These are phyloP conservation scores for Intellagama lesueurii DNA, from an alignment of 2,797 vertebrate genomes.

Conservation along the genomic window DNA sequence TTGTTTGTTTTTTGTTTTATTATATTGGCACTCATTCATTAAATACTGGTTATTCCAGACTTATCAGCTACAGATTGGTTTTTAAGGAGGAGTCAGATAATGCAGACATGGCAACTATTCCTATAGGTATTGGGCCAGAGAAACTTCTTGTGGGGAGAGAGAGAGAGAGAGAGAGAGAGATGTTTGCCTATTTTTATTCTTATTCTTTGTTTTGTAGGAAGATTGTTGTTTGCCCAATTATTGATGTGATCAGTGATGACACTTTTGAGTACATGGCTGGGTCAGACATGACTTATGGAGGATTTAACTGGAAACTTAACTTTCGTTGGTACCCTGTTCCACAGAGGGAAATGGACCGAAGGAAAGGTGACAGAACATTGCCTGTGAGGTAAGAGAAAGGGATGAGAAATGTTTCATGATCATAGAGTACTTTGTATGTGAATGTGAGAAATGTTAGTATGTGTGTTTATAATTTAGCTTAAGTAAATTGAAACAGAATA, in stretches of 20 bases:
- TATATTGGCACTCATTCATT: too few relatives aligned
- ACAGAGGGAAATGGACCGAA: constrained; percentile 96
- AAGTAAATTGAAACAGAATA: neutral
- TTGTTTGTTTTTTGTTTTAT: too few relatives aligned
- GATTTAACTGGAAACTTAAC: constrained; percentile 99
- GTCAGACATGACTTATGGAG: constrained; percentile 98
- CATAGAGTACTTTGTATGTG: fast-evolving
- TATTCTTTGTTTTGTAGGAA: constrained; percentile 75
- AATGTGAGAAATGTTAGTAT: neutral
- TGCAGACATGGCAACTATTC: neutral
- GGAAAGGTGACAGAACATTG: constrained; percentile 95
- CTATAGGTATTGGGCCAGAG: neutral
- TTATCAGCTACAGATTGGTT: too few relatives aligned
- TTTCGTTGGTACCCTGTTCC: constrained; percentile 99
- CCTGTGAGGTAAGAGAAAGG: constrained; percentile 86
- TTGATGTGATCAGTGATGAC: constrained; percentile 96
- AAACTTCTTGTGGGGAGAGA: neutral
- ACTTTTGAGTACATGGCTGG: constrained; percentile 99
- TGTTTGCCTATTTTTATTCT: neutral
- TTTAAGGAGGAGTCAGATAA: too few relatives aligned
- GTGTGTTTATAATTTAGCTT: neutral
- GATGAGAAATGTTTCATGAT: fast-evolving
- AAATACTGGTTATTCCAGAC: too few relatives aligned
- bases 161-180: neutral
- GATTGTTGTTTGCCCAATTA: constrained; percentile 90